These are phyloP conservation scores for Pipistrellus kuhlii DNA, from an alignment of 2,797 vertebrate species.

Conservation along the genomic window DNA sequence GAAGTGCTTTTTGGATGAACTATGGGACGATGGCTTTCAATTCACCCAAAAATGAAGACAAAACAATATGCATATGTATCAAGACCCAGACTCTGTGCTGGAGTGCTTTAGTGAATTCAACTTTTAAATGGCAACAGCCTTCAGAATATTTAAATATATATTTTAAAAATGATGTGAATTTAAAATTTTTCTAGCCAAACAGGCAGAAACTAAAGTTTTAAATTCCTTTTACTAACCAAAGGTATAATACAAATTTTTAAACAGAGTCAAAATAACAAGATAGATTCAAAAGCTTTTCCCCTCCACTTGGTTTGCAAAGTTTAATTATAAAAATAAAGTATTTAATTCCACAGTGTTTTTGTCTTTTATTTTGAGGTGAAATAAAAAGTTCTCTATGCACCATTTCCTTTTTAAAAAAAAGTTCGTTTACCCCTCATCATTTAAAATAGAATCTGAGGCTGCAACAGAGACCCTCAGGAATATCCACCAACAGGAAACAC, in stretches of 20 bases:
- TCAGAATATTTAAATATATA: slow-evolving; percentile 28
- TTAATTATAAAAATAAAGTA: neutral
- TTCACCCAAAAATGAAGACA: neutral
- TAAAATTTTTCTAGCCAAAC: slow-evolving; percentile 34
- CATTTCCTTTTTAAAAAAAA: neutral
- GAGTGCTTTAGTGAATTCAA: neutral
- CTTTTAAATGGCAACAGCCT: neutral
- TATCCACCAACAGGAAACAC: neutral
- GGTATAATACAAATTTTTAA: neutral
- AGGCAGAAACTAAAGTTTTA: slow-evolving; percentile 24
- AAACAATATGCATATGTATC: slow-evolving; percentile 24
- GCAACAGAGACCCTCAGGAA: neutral
- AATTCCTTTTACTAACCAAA: neutral
- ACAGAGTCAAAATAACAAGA: neutral
- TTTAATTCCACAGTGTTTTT: neutral
- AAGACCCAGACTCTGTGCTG: neutral
- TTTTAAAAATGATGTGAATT: neutral
- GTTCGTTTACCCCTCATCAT: neutral
- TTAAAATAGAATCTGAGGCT: slow-evolving; percentile 25
- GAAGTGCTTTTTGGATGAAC: slow-evolving; percentile 42
- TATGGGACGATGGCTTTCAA: slow-evolving; percentile 7
- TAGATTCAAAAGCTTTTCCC: neutral
- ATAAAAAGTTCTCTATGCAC: slow-evolving; percentile 15
- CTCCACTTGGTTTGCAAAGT: slow-evolving; percentile 20
- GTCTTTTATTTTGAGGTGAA: slow-evolving; percentile 44